Evolutionary conservation across 2,888 invertebrate species (phyloP), one percentile per base, ranked within the genome.

Genomic region (Laspeyria flexula): DNA sequence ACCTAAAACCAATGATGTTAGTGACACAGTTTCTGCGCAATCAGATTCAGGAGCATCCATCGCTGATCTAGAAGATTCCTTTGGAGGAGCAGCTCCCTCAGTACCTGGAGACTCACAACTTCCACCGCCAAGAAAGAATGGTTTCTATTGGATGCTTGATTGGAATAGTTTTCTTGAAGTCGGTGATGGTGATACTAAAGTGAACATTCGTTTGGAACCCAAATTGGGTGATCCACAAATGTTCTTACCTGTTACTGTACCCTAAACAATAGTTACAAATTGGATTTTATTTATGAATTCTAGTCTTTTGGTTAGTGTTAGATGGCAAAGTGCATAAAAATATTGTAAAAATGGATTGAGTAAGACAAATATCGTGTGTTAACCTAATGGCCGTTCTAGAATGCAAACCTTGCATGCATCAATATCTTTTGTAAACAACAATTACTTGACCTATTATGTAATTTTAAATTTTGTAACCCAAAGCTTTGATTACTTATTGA

Each of bases 91-190:
- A 1, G 92, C 93, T 0, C 93, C 93, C 5, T 88, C 83, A 30
- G 79, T 88, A 31, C 92, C 93, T 10, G 94, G 94, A 0, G 95
- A 95, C 70, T 93, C 95, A 1, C 92, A 93, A 11, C 73, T 95
- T 18, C 95, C 96, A 3, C 93, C 95, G 0, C 95, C 94, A 30
- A 94, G 93, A 65, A 95, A 94, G 69, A 96, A 95, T 53, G 97
- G 97, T 0, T 95, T 97, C 63, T 97, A 97, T 77, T 97, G 97
- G 88, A 93, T 97, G 75, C 92, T 96, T 5, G 97, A 97, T 77
- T 97, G 97, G 96, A 97, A 97, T 75, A 94, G 96, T 44, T 97
- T 97, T 75, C 90, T 97, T 12, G 96, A 97, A 85, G 96, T 97
- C 2, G 97, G 97, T 9, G 96, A 96, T 15, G 95, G 94, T 30